These are phyloP conservation scores for Solea senegalensis DNA, from an alignment of 2,113 vertebrate genomes.

Conservation along the genomic window DNA sequence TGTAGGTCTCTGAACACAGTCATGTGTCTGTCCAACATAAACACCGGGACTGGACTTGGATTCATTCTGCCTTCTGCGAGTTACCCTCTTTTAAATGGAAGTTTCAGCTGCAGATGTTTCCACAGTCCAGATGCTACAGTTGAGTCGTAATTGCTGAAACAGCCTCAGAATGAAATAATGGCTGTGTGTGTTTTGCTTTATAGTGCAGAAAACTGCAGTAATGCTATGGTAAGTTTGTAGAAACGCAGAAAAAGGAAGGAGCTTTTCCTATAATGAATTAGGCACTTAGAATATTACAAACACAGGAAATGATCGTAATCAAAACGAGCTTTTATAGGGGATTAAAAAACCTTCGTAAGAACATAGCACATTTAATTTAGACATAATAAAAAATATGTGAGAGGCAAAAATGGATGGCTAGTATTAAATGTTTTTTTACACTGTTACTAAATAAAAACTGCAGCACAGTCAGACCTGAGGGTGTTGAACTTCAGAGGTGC, in stretches of 20 bases:
- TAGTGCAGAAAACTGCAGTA: slow-evolving; percentile 17
- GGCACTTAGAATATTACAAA: not conserved
- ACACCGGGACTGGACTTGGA: slow-evolving; percentile 44
- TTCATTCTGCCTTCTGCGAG: slow-evolving; percentile 50
- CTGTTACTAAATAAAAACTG: slow-evolving; percentile 26
- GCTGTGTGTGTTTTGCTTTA: slow-evolving; percentile 50
- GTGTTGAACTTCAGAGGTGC: slow-evolving; percentile 18
- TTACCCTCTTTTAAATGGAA: slow-evolving; percentile 58
- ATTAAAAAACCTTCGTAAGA: not conserved
- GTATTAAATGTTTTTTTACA: not conserved
- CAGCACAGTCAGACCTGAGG: slow-evolving; percentile 26
- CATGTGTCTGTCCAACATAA: slow-evolving; percentile 61
- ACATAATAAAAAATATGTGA: not conserved
- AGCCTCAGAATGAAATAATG: slow-evolving; percentile 49
- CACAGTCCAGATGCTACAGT: slow-evolving; percentile 59
- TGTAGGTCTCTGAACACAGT: slow-evolving; percentile 40
- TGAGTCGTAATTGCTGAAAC: slow-evolving; percentile 55
- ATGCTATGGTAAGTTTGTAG: slow-evolving; percentile 5
- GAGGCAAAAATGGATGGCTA: not conserved
- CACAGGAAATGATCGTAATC: not conserved
- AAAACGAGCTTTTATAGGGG: not conserved
- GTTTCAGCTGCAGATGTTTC: slow-evolving; percentile 62
- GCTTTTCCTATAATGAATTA: not conserved
- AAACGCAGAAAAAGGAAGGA: not conserved
- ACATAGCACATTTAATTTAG: not conserved